These are phyloP conservation scores for Lophura swinhoii DNA, from an alignment of 2,797 vertebrate genomes.

Conservation along the genomic window DNA sequence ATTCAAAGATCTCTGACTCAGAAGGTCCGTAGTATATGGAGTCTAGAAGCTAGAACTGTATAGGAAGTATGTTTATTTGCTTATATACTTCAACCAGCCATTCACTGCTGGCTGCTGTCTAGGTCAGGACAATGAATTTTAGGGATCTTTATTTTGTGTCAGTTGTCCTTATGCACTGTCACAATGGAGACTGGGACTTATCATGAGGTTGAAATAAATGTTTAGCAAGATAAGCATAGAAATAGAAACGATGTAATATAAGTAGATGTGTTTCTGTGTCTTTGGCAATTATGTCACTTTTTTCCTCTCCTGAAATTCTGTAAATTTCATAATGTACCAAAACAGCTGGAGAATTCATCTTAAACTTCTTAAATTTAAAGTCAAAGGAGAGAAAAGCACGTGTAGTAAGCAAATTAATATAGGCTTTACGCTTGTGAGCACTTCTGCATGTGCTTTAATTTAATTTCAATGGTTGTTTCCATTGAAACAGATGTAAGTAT, in stretches of 20 bases:
- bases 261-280: neutral
- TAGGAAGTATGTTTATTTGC: neutral
- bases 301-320: neutral
- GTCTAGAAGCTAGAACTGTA: neutral
- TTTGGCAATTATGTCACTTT: neutral
- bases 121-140: neutral
- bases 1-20: neutral
- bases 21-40: neutral
- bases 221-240: neutral
- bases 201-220: neutral
- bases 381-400: neutral
- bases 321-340: neutral
- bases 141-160: neutral
- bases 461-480: conserved; percentile 9
- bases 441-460: conserved; percentile 34
- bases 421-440: conserved; percentile 7
- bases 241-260: neutral
- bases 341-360: neutral
- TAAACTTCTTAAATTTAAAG: neutral
- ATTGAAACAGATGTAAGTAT: neutral
- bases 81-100: neutral
- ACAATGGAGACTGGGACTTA: neutral
- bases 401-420: neutral
- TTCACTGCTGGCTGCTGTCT: neutral
- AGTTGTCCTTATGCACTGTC: rapidly evolving